These are phyloP conservation scores for Monodelphis domestica DNA, from an alignment of 2,797 vertebrate genomes.

Conservation along the genomic window DNA sequence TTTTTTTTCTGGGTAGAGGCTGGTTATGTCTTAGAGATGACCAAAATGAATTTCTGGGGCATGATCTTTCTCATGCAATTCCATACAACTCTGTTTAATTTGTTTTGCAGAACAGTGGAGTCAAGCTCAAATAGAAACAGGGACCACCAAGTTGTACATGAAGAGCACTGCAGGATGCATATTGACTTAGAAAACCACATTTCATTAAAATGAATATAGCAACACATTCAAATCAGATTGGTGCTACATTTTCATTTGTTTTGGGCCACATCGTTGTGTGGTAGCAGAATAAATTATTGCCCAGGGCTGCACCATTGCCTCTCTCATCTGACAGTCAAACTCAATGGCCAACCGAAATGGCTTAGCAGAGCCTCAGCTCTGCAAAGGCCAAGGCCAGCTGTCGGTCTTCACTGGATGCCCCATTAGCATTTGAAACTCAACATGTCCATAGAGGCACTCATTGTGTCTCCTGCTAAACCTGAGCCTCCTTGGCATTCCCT, in stretches of 20 bases:
- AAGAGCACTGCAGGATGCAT: background rate
- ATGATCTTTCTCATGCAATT: too few relatives aligned
- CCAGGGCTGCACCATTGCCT: background rate
- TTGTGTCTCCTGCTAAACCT: background rate
- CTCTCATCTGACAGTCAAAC: background rate
- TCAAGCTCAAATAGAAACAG: background rate
- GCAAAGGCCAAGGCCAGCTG: background rate
- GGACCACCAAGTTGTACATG: background rate
- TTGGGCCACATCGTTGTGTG: background rate
- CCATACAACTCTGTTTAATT: too few relatives aligned
- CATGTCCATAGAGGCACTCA: background rate
- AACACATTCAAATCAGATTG: background rate
- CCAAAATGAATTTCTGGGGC: background rate
- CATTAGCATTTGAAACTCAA: background rate
- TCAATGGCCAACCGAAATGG: background rate
- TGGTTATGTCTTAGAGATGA: background rate
- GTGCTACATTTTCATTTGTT: background rate
- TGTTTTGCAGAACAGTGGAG: background rate
- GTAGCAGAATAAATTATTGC: background rate
- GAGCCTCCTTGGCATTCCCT: background rate
- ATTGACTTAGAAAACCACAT: background rate
- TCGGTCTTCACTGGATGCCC: background rate
- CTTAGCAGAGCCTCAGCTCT: background rate
- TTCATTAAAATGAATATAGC: background rate
- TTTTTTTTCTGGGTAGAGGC: background rate